These are phyloP conservation scores for Drosophila aff. DNA, from an alignment of 1,140 invertebrate species.

Conservation along the genomic window DNA sequence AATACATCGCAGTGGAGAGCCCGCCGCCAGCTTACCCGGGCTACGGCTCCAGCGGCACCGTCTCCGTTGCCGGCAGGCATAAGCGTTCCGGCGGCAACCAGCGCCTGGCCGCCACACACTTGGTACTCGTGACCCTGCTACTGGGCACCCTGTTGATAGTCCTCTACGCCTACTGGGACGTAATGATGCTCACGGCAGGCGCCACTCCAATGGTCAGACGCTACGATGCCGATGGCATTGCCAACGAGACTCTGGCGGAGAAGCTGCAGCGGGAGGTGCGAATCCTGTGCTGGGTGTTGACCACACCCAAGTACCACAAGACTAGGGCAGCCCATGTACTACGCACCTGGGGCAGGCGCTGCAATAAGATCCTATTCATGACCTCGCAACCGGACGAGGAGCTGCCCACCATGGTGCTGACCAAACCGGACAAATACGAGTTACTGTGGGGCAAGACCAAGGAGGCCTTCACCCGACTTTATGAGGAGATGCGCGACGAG, in stretches of 20 bases:
- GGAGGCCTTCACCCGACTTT: slow-evolving; percentile 94
- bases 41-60: not conserved
- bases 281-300: slow-evolving; percentile 98
- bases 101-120: slow-evolving; percentile 2
- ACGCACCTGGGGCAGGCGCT: slow-evolving; percentile 97
- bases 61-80: not conserved
- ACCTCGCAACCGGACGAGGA: slow-evolving; percentile 89
- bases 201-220: not conserved
- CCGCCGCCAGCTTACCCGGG: not conserved
- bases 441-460: slow-evolving; percentile 98
- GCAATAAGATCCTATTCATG: slow-evolving; percentile 95
- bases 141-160: slow-evolving; percentile 16
- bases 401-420: slow-evolving; percentile 87
- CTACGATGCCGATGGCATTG: no score
- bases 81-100: not conserved
- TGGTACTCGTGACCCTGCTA: slow-evolving; percentile 24
- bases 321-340: slow-evolving; percentile 95
- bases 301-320: slow-evolving; percentile 94
- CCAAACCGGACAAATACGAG: slow-evolving; percentile 93
- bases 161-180: slow-evolving; percentile 56
- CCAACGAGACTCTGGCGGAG: slow-evolving; percentile 34
- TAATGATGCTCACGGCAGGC: slow-evolving; percentile 42
- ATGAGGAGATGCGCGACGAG: slow-evolving; percentile 91
- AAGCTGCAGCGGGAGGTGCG: slow-evolving; percentile 87
- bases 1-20: slow-evolving; percentile 40